Percentiles rank a stretch among this genome's conserved stretches.
These are phyloP conservation scores for Rhopilema esculentum DNA, from an alignment of 30 jellyfish, hydroid and myxozoan species.

Conservation along the genomic window DNA sequence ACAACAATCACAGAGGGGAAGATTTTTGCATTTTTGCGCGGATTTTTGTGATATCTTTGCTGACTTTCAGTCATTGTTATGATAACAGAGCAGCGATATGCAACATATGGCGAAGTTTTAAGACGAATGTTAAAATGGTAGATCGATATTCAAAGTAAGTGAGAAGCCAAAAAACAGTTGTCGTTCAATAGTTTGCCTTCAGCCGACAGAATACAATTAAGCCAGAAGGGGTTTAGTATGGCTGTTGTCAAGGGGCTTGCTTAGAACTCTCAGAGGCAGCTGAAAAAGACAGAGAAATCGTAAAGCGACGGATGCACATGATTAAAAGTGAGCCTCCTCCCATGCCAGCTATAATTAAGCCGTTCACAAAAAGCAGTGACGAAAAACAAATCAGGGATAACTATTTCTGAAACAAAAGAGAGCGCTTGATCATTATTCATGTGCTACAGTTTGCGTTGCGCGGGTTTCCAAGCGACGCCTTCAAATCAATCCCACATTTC, in stretches of 20 bases:
- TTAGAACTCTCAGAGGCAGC: neutral
- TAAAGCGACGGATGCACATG: neutral
- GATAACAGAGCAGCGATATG: neutral
- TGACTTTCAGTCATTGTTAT: too few species aligned
- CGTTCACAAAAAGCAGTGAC: neutral
- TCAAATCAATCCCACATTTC: neutral
- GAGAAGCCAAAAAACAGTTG: too few species aligned
- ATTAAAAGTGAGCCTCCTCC: neutral
- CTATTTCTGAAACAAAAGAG: neutral
- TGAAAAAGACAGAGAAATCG: neutral
- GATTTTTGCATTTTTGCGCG: neutral
- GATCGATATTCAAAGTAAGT: too few species aligned
- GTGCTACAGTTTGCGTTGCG: neutral
- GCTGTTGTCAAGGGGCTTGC: neutral
- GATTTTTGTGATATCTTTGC: too few species aligned
- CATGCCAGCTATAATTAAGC: neutral
- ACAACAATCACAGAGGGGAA: neutral
- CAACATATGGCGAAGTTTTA: neutral
- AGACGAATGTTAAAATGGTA: too few species aligned
- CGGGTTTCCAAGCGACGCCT: neutral
- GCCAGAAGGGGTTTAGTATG: neutral
- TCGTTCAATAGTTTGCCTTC: neutral
- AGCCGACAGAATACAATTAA: neutral
- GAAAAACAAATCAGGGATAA: neutral
- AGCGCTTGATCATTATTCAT: neutral